Evolutionary conservation across 92 coral and sea anemone species (phyloP), one percentile per base, ranked within the genome.

Genomic region (Epizoanthus stellaris): DNA sequence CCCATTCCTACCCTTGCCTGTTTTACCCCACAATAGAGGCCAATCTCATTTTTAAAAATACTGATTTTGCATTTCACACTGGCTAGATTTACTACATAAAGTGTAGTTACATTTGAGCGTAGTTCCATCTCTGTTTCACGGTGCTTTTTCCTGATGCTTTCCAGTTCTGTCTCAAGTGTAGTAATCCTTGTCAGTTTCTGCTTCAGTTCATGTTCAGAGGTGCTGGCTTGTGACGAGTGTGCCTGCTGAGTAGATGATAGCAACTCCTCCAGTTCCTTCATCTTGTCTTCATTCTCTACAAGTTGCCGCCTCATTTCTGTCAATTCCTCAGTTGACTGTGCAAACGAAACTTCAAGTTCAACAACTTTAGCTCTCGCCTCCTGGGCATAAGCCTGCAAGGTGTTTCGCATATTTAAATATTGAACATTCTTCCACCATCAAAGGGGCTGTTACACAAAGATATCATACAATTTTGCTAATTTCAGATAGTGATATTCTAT

Each of bases 131-230:
- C 87, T 62, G 87, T 87, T 34, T 87, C 80, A 25, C 60, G 70
- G 36, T 83, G 87, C 17, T 20, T 86, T 54, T 68, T 76, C 6
- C 54, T 69, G 4, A 68, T 85, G 54, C 52, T 86, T 34, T 80
- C 73, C 47, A 91, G 82, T 40, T 97, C 97, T 25, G 85, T 88
- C 83, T 93, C 94, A 81, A 97, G 88, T 57, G 75, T 68, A 19
- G 47, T 75, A 57, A 97, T 93, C 80, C 82, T 89, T 83, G 84
- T 71, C 15, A 72, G 67, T 66, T 88, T 90, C 66, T 93, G 92
- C 65, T 66, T 82, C 66, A 88, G 73, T 57, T 95, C 90, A 39
- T 54, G 81, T 52, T 86, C 87, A 14, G 83, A 67, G 49, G 40
- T 59, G 80, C 80, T 92, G 77, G 81, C 85, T 71, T 77, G 65